Percentiles rank a stretch among this genome's conserved stretches.
Evolutionary conservation across 2,888 invertebrate genomes (phyloP).

Genomic region (Drosophila anomelani): DNA sequence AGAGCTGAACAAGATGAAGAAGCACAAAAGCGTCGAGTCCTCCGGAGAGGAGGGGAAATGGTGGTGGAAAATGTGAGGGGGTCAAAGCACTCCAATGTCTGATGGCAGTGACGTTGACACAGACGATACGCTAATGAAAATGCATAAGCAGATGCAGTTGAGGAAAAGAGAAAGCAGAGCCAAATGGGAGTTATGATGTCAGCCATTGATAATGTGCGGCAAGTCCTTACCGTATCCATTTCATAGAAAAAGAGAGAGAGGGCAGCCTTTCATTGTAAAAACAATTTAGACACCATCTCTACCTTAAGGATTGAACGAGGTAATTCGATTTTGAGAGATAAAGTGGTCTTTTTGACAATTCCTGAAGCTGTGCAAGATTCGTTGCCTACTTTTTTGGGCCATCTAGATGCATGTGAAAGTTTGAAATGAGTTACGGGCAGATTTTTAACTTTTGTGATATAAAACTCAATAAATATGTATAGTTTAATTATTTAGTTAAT

Average conservation of each 20-base stretch:
- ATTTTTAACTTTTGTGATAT: too few species aligned
- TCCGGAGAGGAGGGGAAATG: neutral
- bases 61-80: conserved; percentile 31
- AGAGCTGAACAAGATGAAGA: conserved; percentile 41
- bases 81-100: conserved; percentile 67
- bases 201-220: neutral
- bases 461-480: neutral
- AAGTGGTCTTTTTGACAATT: too few species aligned
- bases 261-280: neutral
- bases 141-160: conserved; percentile 69
- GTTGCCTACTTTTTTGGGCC: neutral
- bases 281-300: too few species aligned
- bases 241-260: too few species aligned
- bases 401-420: neutral
- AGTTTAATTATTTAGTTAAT: too few species aligned
- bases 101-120: conserved; percentile 70
- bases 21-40: conserved; percentile 11
- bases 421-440: neutral
- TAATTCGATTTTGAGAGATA: neutral
- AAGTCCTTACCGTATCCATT: neutral
- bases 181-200: conserved; percentile 15
- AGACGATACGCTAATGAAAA: conserved; percentile 71
- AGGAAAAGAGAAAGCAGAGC: conserved; percentile 9
- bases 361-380: neutral
- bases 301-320: neutral